phyloP scores from a whole-genome alignment of 1,140 invertebrate species.

The Anastrepha ludens region DNA sequence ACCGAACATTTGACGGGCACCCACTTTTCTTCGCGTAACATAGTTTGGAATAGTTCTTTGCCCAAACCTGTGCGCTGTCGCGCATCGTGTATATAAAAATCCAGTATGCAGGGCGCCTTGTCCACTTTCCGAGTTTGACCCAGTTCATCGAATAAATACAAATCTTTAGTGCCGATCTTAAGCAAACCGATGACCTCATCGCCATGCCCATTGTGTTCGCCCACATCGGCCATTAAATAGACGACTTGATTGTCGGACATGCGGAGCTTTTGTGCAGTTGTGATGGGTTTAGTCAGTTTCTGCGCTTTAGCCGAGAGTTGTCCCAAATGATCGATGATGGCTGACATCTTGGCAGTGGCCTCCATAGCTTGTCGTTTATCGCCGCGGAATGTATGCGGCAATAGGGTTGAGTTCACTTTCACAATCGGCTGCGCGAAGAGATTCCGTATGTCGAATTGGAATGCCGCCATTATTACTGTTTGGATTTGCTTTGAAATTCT shows the following conservation, averaged over 20 bases:
- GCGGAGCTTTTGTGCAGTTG: conserved; percentile 80
- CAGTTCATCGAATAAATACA: conserved; percentile 87
- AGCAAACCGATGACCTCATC: conserved; percentile 86
- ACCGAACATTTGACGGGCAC: conserved; percentile 86
- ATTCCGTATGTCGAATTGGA: conserved; percentile 79
- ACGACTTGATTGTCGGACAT: conserved; percentile 81
- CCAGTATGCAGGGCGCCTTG: conserved; percentile 82
- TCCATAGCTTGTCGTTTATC: conserved; percentile 63
- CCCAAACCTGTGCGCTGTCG: conserved; percentile 87
- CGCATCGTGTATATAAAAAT: conserved; percentile 90
- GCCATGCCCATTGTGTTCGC: conserved; percentile 78
- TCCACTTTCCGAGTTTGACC: conserved; percentile 81
- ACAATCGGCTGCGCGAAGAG: conserved; percentile 78
- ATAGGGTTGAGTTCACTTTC: conserved; percentile 77
- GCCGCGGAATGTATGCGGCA: conserved; percentile 78
- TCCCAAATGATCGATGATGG: conserved; percentile 82
- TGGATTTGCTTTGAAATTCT: neutral
- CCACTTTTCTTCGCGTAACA: conserved; percentile 84
- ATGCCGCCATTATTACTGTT: conserved; percentile 76
- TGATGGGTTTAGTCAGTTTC: conserved; percentile 82
- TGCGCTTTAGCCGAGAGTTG: conserved; percentile 83
- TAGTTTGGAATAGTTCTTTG: conserved; percentile 84
- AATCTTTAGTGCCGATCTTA: conserved; percentile 88
- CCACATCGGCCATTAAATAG: conserved; percentile 80
- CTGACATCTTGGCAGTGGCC: conserved; percentile 79